Evolutionary conservation across 2,888 invertebrate species (phyloP).

Genomic region (Thymelicus sylvestris): DNA sequence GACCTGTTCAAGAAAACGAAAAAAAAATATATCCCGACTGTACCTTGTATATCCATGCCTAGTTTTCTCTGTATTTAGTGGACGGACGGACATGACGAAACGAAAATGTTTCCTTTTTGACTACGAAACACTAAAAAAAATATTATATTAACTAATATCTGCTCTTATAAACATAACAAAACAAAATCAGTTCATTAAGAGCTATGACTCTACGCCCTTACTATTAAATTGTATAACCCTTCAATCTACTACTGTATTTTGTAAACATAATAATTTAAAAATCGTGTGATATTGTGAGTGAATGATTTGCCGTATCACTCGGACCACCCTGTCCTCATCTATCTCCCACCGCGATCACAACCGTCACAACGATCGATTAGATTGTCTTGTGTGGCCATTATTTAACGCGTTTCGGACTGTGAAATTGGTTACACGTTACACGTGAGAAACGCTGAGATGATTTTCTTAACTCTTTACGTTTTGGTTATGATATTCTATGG

Average conservation of each 20-base stretch:
- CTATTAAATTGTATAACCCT: too few species aligned
- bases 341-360: conserved; percentile 70
- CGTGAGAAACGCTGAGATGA: conserved; percentile 26
- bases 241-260: conserved; percentile 13
- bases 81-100: too few species aligned
- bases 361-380: conserved; percentile 69
- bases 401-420: conserved; percentile 65
- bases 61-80: too few species aligned
- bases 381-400: conserved; percentile 77
- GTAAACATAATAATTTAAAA: not conserved
- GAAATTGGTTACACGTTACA: conserved; percentile 50
- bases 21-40: too few species aligned
- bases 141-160: too few species aligned
- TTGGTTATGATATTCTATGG: not conserved
- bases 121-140: too few species aligned
- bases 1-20: too few species aligned
- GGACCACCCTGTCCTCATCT: conserved; percentile 70
- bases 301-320: conserved; percentile 5
- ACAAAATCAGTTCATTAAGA: too few species aligned
- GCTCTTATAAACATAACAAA: too few species aligned
- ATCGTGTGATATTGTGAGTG: not conserved
- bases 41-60: too few species aligned
- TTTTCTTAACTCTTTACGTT: not conserved
- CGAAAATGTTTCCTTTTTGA: too few species aligned
- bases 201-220: too few species aligned